Base-by-base conservation (phyloP, 1,140 invertebrate genomes). In the Trichoplusia ni region DNA sequence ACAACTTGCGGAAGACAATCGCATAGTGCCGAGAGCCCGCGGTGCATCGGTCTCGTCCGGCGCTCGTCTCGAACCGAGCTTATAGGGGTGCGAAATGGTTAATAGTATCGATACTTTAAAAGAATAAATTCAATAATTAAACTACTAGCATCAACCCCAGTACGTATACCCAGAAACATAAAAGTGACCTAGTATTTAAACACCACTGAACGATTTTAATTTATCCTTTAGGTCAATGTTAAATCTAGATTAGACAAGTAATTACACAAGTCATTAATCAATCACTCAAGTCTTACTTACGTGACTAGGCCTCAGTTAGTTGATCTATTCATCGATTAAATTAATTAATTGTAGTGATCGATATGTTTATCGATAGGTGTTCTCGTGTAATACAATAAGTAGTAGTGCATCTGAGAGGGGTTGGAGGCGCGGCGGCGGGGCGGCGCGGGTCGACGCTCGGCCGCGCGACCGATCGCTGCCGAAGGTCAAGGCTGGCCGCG, bases 401-500 rank as follows among this genome's bases (percentile, higher is more conserved):
- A 54, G 40, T 56, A 64, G 51, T 44, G 65, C 65, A 58, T 62
- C 65, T 62, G 42, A 58, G 58, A 14, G 54, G 4, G 33, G 64
- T 14, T 46, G 51, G 33, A 53, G 51, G 51, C 27, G 59, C 47
- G 31, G 63, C 53, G 67, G 58, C 54, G 64, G 53, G 21, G 59
- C 29, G 66, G 54, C 71, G 35, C 44, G 82, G 87, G 82, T 87
- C 83, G 79, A 83, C 82, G 81, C 58, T 81, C 87, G 85, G 64
- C 66, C 77, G 80, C 77, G 69, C 83, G 82, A 73, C 82, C 82
- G 86, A 78, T 86, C 82, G 81, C 79, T 25, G 73, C 73, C 78
- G 84, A 89, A 90, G 87, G 87, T 90, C 87, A 90, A 90, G 86
- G 84, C 81, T 77, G 69, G 18, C 72, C 67, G 61, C 75, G 67